Percentiles rank a stretch among this genome's conserved stretches.
These are phyloP conservation scores for Cyclopterus lumpus DNA, from an alignment of 2,797 vertebrate genomes.

Conservation along the genomic window DNA sequence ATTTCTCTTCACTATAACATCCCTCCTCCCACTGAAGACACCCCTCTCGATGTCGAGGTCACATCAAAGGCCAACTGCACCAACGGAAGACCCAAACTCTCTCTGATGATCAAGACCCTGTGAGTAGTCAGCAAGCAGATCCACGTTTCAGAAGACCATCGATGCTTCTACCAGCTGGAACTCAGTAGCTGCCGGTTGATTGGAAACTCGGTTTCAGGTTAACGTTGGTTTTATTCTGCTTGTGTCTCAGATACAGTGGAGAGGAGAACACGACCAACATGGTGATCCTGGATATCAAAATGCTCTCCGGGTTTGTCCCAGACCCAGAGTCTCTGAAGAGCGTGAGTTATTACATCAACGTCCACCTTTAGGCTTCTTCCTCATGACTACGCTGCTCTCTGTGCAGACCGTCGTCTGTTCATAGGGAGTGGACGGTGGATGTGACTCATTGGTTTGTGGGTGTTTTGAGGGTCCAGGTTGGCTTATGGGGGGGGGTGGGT, in stretches of 20 bases:
- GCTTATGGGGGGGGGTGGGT: background rate
- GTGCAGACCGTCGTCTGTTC: too few species aligned
- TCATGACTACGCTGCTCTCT: too few species aligned
- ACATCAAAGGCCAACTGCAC: constrained; percentile 31
- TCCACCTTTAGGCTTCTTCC: background rate
- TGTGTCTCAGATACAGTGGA: constrained; percentile 68
- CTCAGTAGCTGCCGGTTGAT: too few species aligned
- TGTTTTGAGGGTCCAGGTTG: too few species aligned
- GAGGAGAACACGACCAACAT: constrained; percentile 62
- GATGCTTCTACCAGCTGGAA: background rate
- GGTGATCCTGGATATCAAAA: constrained; percentile 77
- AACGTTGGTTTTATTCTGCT: background rate
- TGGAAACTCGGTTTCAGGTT: background rate
- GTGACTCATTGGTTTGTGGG: too few species aligned
- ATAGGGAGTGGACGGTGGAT: too few species aligned
- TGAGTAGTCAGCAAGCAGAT: constrained; percentile 41
- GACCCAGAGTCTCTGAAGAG: constrained; percentile 49
- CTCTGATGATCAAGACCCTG: constrained; percentile 42
- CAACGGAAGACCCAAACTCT: constrained; percentile 27
- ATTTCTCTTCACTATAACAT: constrained; percentile 77
- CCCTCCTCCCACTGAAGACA: constrained; percentile 56
- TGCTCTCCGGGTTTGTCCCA: constrained; percentile 77
- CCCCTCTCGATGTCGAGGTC: constrained; percentile 51
- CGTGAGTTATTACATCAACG: constrained; percentile 31
- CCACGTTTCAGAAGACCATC: background rate